A percentile compares a stretch with the other conserved stretches of the same genome.
phyloP scores from a whole-genome alignment of 2,113 vertebrate species.

The Hepsetus odoe region DNA sequence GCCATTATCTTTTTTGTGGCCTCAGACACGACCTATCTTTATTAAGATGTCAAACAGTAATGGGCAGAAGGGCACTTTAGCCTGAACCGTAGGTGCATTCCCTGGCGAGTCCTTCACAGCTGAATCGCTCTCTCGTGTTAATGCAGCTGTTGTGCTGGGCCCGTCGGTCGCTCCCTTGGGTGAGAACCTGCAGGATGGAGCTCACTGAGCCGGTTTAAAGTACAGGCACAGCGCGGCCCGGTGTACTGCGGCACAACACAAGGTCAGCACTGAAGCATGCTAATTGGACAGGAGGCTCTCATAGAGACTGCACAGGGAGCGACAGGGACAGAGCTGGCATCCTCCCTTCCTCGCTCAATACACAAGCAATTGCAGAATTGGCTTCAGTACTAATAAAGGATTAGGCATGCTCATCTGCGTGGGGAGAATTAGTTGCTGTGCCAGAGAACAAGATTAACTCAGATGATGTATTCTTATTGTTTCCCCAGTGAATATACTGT shows the following conservation, averaged over 20 bases:
- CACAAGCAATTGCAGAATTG: conserved; percentile 38
- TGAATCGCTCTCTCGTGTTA: conserved; percentile 7
- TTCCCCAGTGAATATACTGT: conserved; percentile 21
- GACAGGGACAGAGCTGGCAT: conserved; percentile 25
- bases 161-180: neutral
- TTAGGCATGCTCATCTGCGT: conserved; percentile 53
- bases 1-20: conserved; percentile 7
- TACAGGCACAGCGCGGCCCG: neutral
- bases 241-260: conserved; percentile 2
- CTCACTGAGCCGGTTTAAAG: neutral
- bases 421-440: conserved; percentile 42
- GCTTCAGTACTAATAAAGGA: conserved; percentile 48
- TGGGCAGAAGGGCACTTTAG: conserved; percentile 14
- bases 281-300: conserved; percentile 36
- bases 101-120: conserved; percentile 19
- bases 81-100: neutral
- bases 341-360: conserved; percentile 20
- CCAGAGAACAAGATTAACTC: conserved; percentile 34
- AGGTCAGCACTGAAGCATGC: conserved; percentile 13
- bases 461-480: conserved; percentile 36
- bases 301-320: conserved; percentile 17
- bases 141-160: conserved; percentile 4
- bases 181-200: conserved; percentile 14
- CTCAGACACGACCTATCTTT: neutral
- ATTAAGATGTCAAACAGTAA: conserved; percentile 15